Evolutionary conservation across 1,140 invertebrate species (phyloP), one percentile per base, ranked within the genome.

Genomic region (Gryllus bimaculatus): DNA sequence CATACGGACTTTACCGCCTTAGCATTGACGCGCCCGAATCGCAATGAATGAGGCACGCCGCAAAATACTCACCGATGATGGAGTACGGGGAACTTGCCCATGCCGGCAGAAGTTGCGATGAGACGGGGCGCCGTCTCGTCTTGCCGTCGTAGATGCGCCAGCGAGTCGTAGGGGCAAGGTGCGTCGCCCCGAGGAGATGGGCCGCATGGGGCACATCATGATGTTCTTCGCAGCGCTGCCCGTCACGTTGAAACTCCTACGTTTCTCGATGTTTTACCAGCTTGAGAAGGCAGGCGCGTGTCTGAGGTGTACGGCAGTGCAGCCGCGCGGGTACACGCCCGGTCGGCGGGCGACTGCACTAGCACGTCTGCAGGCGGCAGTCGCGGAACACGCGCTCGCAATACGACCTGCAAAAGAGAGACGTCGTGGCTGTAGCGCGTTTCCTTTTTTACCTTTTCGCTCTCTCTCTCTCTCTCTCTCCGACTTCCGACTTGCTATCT

Each of bases 31-130:
- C 26, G 54, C 2, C 10, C 54, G 18, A 13, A 13, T 3, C 7
- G 49, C 54, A 66, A 66, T 66, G 2, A 66, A 66, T 13, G 0
- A 66, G 18, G 7, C 26, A 39, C n/a, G n/a, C n/a, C n/a, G n/a
- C n/a, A n/a, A n/a, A 66, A 7, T 13, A 66, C 54, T 66, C 18
- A 66, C 54, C 95, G 82, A 96, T 96, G 82, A 97, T 96, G 80
- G 95, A 96, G 86, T 95, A 96, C 0, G 95, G 95, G n/a, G 83
- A 97, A 96, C 84, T 96, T 95, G 48, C 95, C 95, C 91, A 96
- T 94, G 8, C 96, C 95, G n/a, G 83, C 95, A 97, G 83, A 97
- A 96, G 7, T 94, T 95, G 8, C 95, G 81, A 97, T 97, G 15
- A 96, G 90, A n/a, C n/a, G n/a, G 0, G 93, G 92, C 73, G 93